phyloP scores from a whole-genome alignment of 2,113 vertebrate genomes.

The Apus apus region DNA sequence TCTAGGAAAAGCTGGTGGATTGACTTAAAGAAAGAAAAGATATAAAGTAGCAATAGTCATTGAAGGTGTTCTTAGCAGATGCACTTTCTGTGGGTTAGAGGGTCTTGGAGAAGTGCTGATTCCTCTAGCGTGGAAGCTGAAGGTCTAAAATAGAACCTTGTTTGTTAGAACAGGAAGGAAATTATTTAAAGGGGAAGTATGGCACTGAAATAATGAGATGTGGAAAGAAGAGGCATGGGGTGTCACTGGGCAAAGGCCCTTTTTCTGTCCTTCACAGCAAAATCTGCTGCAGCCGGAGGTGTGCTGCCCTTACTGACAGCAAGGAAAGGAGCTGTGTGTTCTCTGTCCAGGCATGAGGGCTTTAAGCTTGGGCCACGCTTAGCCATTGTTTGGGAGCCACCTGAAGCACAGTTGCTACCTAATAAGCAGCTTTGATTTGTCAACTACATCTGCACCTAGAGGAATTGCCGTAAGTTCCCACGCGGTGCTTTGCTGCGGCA shows the following conservation, averaged over 20 bases:
- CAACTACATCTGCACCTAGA: background rate
- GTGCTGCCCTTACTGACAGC: background rate
- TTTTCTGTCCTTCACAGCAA: background rate
- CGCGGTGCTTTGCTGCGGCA: background rate
- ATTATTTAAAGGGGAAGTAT: background rate
- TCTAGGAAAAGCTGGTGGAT: background rate
- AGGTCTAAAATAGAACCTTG: background rate
- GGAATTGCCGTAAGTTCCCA: background rate
- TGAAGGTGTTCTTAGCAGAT: background rate
- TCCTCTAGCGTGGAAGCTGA: background rate
- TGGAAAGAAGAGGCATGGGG: background rate
- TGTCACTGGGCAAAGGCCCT: background rate
- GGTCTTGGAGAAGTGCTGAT: background rate
- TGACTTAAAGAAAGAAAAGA: background rate
- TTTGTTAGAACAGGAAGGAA: background rate
- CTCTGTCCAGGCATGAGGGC: background rate
- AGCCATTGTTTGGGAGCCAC: background rate
- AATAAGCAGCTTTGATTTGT: conserved; percentile 10
- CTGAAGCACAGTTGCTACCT: background rate
- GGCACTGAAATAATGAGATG: background rate
- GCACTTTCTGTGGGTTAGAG: background rate
- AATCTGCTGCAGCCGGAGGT: background rate
- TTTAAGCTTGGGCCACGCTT: background rate
- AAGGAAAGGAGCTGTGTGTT: background rate
- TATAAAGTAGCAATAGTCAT: background rate